Conservation (phyloP, 1,140 invertebrate genomes). For the Drosophila tani region DNA sequence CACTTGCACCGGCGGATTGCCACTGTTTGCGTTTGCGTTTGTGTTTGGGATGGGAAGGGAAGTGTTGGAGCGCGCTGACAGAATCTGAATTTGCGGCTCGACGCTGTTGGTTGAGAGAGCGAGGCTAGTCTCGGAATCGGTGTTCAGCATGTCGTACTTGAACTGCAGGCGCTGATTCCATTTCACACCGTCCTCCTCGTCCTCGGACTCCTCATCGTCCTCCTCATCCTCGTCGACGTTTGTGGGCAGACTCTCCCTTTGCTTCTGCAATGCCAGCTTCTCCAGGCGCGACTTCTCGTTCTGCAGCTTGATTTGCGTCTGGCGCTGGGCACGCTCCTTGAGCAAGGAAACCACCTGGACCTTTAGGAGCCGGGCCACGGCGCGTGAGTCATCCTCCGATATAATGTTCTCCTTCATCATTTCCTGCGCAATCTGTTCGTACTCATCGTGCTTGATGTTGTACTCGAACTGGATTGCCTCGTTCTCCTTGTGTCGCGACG, state of each 20-base stretch:
- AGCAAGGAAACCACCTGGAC: conserved; percentile 82
- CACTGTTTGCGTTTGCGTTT: conserved; percentile 38
- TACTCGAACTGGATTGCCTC: conserved; percentile 99
- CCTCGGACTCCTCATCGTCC: conserved; percentile 79
- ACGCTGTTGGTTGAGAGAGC: conserved; percentile 62
- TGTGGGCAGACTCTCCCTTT: conserved; percentile 87
- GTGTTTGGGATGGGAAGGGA: conserved; percentile 57
- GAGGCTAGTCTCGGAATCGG: conserved; percentile 72
- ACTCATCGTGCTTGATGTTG: conserved; percentile 96
- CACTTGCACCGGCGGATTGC: conserved; percentile 37
- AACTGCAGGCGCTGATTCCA: conserved; percentile 68
- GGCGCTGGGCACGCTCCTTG: conserved; percentile 87
- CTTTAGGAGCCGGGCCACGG: conserved; percentile 94
- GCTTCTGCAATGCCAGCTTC: conserved; percentile 86
- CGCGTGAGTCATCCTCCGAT: conserved; percentile 95
- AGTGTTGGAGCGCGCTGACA: conserved; percentile 51
- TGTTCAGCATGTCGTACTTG: conserved; percentile 69
- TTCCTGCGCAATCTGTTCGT: conserved; percentile 97
- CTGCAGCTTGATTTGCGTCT: conserved; percentile 85
- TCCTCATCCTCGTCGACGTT: conserved; percentile 80
- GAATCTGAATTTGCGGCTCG: conserved; percentile 62
- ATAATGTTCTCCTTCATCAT: conserved; percentile 97
- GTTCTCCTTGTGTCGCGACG: conserved; percentile 95
- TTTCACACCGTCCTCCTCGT: conserved; percentile 76
- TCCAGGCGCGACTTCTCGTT: conserved; percentile 85